phyloP scores from a whole-genome alignment of 2,113 vertebrate genomes.

The Halcyon senegalensis region DNA sequence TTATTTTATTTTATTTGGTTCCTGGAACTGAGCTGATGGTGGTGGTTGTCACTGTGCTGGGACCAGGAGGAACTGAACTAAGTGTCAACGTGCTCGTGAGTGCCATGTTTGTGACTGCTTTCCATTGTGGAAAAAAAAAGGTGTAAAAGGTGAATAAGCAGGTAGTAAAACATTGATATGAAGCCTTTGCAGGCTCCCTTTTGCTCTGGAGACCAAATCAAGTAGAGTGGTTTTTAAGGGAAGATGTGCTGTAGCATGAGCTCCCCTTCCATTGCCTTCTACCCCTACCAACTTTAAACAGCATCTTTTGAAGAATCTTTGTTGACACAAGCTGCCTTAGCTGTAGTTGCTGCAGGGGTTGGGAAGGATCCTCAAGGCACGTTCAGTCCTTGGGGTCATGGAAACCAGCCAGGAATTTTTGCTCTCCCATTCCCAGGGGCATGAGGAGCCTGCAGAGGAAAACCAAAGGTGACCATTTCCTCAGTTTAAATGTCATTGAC shows the following conservation, averaged over 20 bases:
- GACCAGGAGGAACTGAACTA: background rate
- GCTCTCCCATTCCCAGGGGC: constrained; percentile 55
- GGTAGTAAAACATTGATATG: background rate
- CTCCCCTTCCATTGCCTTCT: background rate
- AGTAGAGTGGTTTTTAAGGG: background rate
- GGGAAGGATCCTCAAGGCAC: constrained; percentile 44
- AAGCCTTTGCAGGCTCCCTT: background rate
- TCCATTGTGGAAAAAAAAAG: background rate
- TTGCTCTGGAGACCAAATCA: background rate
- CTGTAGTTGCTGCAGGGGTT: background rate
- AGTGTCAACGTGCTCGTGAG: background rate
- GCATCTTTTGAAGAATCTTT: background rate
- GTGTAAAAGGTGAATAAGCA: background rate
- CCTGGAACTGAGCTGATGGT: background rate
- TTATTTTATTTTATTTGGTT: background rate
- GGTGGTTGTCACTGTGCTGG: background rate
- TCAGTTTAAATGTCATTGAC: constrained; percentile 56
- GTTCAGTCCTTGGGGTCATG: constrained; percentile 46
- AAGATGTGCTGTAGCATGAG: background rate
- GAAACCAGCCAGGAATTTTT: constrained; percentile 64
- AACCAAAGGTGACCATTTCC: constrained; percentile 56
- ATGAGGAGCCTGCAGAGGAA: background rate
- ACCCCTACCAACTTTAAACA: background rate
- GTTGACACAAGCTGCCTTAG: background rate
- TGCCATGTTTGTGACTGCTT: background rate